Conservation (phyloP, 2,888 invertebrate species). For the Andrena praecox region DNA sequence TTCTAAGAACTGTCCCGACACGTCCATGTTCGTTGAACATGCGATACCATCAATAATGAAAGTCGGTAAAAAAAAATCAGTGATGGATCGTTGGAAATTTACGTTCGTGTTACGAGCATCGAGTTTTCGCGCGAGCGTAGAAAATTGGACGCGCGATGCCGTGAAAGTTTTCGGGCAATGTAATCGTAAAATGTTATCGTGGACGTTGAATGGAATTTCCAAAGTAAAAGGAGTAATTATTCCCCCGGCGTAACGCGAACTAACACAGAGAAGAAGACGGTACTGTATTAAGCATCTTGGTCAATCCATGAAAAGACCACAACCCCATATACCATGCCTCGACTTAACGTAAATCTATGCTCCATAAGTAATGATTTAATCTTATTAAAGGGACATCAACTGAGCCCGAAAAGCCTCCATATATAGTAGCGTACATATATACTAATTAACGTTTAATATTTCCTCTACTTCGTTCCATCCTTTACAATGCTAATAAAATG, state of each 20-base stretch:
- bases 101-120: neutral
- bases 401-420: slow-evolving; percentile 34
- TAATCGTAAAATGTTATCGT: slow-evolving; percentile 3
- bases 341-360: slow-evolving; percentile 36
- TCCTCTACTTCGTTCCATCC: neutral
- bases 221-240: slow-evolving; percentile 4
- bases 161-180: slow-evolving; percentile 11
- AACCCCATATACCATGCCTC: slow-evolving; percentile 23
- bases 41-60: slow-evolving; percentile 33
- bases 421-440: slow-evolving; percentile 30
- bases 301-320: slow-evolving; percentile 18
- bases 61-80: slow-evolving; percentile 29
- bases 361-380: slow-evolving; percentile 22
- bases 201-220: neutral
- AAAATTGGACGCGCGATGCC: neutral
- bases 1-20: slow-evolving; percentile 40
- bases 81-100: slow-evolving; percentile 5
- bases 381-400: slow-evolving; percentile 32
- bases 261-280: neutral
- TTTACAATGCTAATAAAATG: slow-evolving; percentile 25
- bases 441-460: slow-evolving; percentile 34
- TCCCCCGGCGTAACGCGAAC: neutral
- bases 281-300: neutral
- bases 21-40: slow-evolving; percentile 37
- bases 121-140: neutral